Evolutionary conservation across 2,888 invertebrate genomes (phyloP).

Genomic region (Nymphalis urticae): DNA sequence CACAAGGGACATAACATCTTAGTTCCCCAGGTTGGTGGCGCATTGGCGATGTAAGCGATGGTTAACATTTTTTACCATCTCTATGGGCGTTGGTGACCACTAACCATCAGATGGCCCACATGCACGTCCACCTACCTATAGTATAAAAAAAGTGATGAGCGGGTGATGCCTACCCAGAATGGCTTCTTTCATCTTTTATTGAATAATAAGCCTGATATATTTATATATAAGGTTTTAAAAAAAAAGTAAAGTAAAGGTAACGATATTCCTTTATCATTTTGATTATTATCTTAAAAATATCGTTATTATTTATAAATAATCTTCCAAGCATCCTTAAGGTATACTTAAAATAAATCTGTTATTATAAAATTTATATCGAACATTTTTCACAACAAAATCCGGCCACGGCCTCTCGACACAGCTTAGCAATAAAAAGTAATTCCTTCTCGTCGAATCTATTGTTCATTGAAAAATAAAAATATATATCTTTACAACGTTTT

Average conservation of each 20-base stretch:
- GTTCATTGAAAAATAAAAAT: slow-evolving; percentile 5
- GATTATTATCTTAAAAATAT: not conserved
- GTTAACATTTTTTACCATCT: no score
- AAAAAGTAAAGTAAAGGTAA: not conserved
- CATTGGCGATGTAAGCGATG: no score
- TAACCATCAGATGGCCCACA: no score
- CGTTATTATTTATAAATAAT: not conserved
- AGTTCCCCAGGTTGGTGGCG: no score
- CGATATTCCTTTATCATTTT: not conserved
- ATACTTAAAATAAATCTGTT: slow-evolving; percentile 5
- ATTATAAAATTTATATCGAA: slow-evolving; percentile 7
- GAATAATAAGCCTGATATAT: no score
- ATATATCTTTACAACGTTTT: not conserved
- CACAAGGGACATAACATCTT: no score
- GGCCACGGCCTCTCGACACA: not conserved
- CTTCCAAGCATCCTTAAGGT: not conserved
- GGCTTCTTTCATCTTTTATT: no score
- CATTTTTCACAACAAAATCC: not conserved
- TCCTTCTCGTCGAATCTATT: slow-evolving; percentile 1
- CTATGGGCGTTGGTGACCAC: no score
- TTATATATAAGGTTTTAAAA: not conserved
- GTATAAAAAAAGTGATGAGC: no score
- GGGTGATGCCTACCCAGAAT: no score
- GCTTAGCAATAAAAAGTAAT: slow-evolving; percentile 2
- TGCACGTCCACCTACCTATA: no score